phyloP scores from a whole-genome alignment of 2,888 invertebrate species.

The Drosophila sordidapex region DNA sequence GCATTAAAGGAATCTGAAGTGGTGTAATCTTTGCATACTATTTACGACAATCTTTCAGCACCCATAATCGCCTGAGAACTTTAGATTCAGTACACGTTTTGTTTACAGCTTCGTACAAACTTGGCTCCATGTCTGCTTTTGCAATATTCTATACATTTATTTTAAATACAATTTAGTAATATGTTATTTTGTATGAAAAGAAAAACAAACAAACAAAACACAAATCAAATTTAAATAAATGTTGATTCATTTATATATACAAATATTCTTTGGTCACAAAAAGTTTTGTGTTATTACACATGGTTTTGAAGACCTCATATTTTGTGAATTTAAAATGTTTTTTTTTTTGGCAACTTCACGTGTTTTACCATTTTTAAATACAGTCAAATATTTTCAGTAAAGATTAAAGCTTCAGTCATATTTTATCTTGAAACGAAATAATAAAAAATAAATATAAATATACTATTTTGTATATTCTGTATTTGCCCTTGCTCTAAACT shows the following conservation, averaged over 20 bases:
- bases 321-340: neutral
- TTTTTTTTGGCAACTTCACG: neutral
- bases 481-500: rapidly evolving
- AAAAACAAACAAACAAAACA: neutral
- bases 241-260: neutral
- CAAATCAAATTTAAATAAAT: neutral
- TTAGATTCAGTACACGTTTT: neutral
- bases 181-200: neutral
- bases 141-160: neutral
- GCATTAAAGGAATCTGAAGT: slow-evolving; percentile 4
- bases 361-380: neutral
- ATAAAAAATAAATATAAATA: too few species aligned
- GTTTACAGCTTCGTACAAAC: neutral
- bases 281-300: neutral
- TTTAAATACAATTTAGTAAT: neutral
- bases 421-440: too few species aligned
- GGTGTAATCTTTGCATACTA: neutral
- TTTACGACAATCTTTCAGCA: neutral
- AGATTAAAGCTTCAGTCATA: neutral
- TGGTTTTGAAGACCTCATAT: rapidly evolving
- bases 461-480: neutral
- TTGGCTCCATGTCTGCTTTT: neutral
- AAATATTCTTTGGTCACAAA: neutral
- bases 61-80: neutral
- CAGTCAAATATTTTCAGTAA: neutral